A percentile compares a stretch with the other conserved stretches of the same genome.
These are phyloP conservation scores for Percina caprodes DNA, from an alignment of 2,113 vertebrate species.

Conservation along the genomic window DNA sequence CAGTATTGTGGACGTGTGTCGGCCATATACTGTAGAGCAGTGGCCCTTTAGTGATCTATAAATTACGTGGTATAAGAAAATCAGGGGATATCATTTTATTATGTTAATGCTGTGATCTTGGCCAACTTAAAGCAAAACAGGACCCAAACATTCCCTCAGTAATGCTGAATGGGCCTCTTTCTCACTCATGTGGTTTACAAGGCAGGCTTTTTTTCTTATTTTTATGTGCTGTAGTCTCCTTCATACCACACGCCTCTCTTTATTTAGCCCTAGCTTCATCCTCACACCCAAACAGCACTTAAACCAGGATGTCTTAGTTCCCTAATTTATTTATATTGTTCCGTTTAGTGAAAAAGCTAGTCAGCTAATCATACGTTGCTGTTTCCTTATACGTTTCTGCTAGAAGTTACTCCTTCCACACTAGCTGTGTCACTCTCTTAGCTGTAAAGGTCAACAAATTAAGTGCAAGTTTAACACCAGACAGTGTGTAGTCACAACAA, in stretches of 20 bases:
- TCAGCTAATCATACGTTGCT: slow-evolving; percentile 19
- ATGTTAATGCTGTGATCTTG: background rate
- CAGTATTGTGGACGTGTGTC: background rate
- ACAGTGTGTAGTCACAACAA: slow-evolving; percentile 7
- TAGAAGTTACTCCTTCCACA: slow-evolving; percentile 3
- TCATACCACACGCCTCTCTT: slow-evolving; percentile 56
- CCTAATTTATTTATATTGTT: slow-evolving; percentile 52
- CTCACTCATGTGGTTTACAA: slow-evolving; percentile 60
- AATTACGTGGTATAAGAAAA: too few species aligned
- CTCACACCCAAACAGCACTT: slow-evolving; percentile 52
- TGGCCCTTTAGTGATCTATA: slow-evolving; percentile 3
- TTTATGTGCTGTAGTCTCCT: slow-evolving; percentile 33
- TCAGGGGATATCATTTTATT: too few species aligned
- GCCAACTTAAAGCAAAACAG: slow-evolving; percentile 19
- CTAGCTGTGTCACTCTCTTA: background rate
- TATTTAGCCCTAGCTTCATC: slow-evolving; percentile 55
- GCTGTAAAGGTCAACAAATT: slow-evolving; percentile 10
- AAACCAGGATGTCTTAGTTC: slow-evolving; percentile 32
- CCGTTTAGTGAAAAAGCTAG: slow-evolving; percentile 22
- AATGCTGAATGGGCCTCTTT: slow-evolving; percentile 61
- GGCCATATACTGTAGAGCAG: background rate
- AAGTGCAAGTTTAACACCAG: slow-evolving; percentile 14
- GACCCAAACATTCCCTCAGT: slow-evolving; percentile 47
- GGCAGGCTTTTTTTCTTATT: slow-evolving; percentile 17
- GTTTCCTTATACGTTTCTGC: slow-evolving; percentile 17